Evolutionary conservation across 2,888 invertebrate genomes (phyloP), one percentile per base, ranked within the genome.

Genomic region (Strigamia maritima): DNA sequence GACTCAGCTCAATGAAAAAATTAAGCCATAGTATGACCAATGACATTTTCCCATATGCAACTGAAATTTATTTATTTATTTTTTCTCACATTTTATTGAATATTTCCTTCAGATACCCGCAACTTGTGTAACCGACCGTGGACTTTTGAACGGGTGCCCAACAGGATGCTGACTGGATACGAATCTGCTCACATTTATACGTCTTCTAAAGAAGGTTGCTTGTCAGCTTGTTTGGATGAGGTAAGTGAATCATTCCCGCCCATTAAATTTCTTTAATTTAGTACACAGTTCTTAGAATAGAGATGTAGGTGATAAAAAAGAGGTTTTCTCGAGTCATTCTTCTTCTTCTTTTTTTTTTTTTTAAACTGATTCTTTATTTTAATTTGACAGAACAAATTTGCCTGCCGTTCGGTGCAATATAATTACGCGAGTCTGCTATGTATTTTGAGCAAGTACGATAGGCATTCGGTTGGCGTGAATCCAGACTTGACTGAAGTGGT

Each of bases 161-260:
- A 95, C 86, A 95, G 95, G 87, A 93, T 95, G 87, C 92, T 96
- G 80, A 90, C 94, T 54, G 95, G 95, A 0, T 88, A 94, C 83
- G 95, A 96, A 88, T 95, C 95, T 85, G 94, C 95, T 49, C 89
- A 95, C 81, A 94, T 96, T 86, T 96, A 95, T 86, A 94, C 95
- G 0, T 94, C 95, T 76, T 95, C 95, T 80, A 96, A 96, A 87
- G 96, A 96, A 88, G 94, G 95, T 80, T 97, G 96, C 85, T 89
- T 96, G 35, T 94, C 95, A 31, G 94, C 96, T 60, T 97, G 96
- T 86, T 89, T 96, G 79, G 95, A 95, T 85, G 96, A 97, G 90
- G 92, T 92, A 87, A 85, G 81, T 76, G 60, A 60, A 28, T 76
- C 6, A 38, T 7, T 76, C 26, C 76, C 24, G 26, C 40, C 26